phyloP scores from a whole-genome alignment of 2,888 invertebrate genomes.

The Lithophane semibrunnea region DNA sequence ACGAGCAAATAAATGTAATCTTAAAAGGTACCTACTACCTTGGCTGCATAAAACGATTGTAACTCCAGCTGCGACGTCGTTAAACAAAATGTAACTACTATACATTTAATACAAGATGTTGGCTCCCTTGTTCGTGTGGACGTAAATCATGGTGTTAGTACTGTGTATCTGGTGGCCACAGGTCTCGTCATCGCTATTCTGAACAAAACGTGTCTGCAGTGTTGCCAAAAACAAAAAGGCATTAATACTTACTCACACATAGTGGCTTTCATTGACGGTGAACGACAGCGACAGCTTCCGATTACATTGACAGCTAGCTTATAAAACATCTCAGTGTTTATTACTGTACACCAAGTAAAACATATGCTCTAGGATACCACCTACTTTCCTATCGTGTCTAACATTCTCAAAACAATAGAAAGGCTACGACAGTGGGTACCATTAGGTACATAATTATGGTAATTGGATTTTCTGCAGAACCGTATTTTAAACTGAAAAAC shows the following conservation, averaged over 20 bases:
- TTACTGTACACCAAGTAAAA: neutral
- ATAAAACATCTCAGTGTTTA: neutral
- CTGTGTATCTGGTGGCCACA: slow-evolving; percentile 40
- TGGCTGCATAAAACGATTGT: slow-evolving; percentile 3
- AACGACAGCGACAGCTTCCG: slow-evolving; percentile 45
- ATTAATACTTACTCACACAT: slow-evolving; percentile 51
- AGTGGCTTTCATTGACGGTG: slow-evolving; percentile 61
- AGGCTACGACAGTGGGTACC: neutral
- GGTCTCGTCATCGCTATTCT: slow-evolving; percentile 71
- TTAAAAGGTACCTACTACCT: neutral
- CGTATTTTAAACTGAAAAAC: neutral
- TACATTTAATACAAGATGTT: slow-evolving; percentile 39
- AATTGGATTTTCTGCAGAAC: neutral
- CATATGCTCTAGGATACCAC: too few species aligned
- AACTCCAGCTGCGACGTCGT: slow-evolving; percentile 24
- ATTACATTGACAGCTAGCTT: slow-evolving; percentile 37
- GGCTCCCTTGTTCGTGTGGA: slow-evolving; percentile 42
- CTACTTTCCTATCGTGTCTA: too few species aligned
- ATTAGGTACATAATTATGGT: neutral
- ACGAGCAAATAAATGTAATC: neutral
- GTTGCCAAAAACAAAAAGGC: slow-evolving; percentile 68
- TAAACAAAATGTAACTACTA: slow-evolving; percentile 39
- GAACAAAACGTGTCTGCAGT: slow-evolving; percentile 65
- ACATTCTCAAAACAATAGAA: neutral
- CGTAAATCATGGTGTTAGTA: slow-evolving; percentile 56